Base-by-base conservation (phyloP, 2,113 vertebrate genomes). In the Ciconia maguari region DNA sequence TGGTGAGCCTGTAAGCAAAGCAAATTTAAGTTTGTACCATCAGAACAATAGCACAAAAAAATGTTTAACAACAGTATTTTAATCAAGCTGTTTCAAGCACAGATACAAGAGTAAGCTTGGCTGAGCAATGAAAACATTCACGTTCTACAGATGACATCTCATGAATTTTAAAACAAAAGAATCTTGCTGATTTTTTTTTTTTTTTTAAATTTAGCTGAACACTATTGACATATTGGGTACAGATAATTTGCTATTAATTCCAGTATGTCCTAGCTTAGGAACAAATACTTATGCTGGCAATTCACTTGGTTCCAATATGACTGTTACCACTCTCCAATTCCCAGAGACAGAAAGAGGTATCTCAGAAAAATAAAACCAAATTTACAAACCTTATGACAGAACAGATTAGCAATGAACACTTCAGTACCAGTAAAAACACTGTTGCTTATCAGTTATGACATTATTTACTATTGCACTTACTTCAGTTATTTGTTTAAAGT, bases 1-100 rank as follows among this genome's bases (percentile, higher is more conserved):
- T n/a, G 98, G 94, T 17, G 98, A 97, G 21, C 98, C 99, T 99
- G 90, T 51, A 96, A 88, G 81, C 29, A 93, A 96, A 96, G 80
- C 24, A 90, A 85, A 82, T 70, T 57, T 25, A 65, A 82, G 42
- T 44, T 65, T 18, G 11, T 29, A 80, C 21, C 44, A 83, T 42
- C 13, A 76, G 34, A 83, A 83, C 36, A 82, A 25, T 2, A 61
- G 32, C 19, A 89, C 4, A 71, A 42, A 76, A 75, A 84, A n/a
- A 14, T 7, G 3, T 54, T 38, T 66, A 52, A 76, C 46, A 79
- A 41, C 27, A 54, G 20, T 32, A 77, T 77, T 71, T 89, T 68
- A 66, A 52, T 34, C 25, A 90, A 62, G 32, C 18, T 66, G 11
- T 74, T 90, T 77, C 60, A 90, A 52, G 57, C 20, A 62, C 10